Evolutionary conservation across 2,888 invertebrate genomes (phyloP), one percentile per base, ranked within the genome.

Genomic region (Agonopterix subpropinquella): DNA sequence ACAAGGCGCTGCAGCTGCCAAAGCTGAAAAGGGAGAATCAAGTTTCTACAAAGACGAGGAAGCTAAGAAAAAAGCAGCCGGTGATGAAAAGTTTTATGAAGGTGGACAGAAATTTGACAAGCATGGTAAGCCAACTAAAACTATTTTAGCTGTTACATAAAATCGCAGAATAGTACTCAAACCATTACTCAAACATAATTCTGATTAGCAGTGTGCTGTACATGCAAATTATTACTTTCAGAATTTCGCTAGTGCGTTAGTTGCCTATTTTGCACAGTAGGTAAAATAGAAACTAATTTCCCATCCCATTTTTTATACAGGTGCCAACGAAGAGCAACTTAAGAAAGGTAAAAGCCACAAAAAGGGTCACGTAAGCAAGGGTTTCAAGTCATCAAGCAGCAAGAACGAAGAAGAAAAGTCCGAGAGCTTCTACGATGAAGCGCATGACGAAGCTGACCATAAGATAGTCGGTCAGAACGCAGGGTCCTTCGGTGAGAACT

Each of bases 351-450:
- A 89, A 47, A 90, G 90, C 43, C 91, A 92, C 68, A 91, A 91
- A 62, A 92, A 92, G 56, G 92, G 92, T 0, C 92, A 92, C 65
- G 88, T 89, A 10, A 90, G 91, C 68, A 92, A 92, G 67, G 92
- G 92, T n/a, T 92, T 90, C 72, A 92, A 92, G 65, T 84, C 89
- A 4, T 91, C 92, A 3, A 91, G 92, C 65, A 91, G 91, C 64
- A 92, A 92, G 62, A 92, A 92, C 60, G 92, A 92, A 61, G 89
- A 91, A 58, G 91, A 91, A 50, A 91, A 91, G 67, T 89, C 91
- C 5, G 92, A 92, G 65, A 91, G 89, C 61, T 92, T 89, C 80
- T 92, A 91, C 61, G 92, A 92, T 50, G 92, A 92, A 60, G 90
- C 90, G 11, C 90, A 92, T 58, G 91, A 92, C 61, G 91, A 91